These are phyloP conservation scores for Malaclemys terrapin DNA, from an alignment of 2,113 vertebrate species.

Conservation along the genomic window DNA sequence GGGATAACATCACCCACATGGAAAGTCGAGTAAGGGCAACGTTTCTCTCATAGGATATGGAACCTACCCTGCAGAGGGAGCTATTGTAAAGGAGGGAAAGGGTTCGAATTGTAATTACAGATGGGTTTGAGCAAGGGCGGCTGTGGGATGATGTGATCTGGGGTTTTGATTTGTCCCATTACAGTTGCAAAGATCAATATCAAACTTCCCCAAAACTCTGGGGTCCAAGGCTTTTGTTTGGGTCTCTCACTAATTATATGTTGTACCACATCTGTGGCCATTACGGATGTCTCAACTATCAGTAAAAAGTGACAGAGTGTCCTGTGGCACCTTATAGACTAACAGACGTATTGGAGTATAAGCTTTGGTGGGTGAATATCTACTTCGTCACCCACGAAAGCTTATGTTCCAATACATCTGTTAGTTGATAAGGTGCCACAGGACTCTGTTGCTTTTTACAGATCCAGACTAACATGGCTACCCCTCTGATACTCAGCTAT, in stretches of 20 bases:
- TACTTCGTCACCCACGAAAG: too few relatives aligned
- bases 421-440: too few relatives aligned
- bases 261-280: neutral
- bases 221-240: neutral
- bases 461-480: too few relatives aligned
- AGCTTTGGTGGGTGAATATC: too few relatives aligned
- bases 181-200: neutral
- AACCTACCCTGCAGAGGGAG: neutral
- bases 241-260: neutral
- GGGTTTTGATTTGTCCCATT: neutral
- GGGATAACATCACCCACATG: neutral
- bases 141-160: neutral
- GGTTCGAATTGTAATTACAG: neutral
- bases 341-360: too few relatives aligned
- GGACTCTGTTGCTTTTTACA: too few relatives aligned
- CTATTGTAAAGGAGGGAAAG: neutral
- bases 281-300: neutral
- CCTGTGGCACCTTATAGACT: too few relatives aligned
- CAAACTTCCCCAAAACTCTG: neutral
- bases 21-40: neutral
- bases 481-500: neutral
- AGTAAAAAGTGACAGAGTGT: neutral
- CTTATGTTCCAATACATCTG: too few relatives aligned
- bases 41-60: neutral
- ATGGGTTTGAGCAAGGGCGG: neutral